These are phyloP conservation scores for Tachysurus fulvidraco DNA, from an alignment of 2,113 vertebrate species.

Conservation along the genomic window DNA sequence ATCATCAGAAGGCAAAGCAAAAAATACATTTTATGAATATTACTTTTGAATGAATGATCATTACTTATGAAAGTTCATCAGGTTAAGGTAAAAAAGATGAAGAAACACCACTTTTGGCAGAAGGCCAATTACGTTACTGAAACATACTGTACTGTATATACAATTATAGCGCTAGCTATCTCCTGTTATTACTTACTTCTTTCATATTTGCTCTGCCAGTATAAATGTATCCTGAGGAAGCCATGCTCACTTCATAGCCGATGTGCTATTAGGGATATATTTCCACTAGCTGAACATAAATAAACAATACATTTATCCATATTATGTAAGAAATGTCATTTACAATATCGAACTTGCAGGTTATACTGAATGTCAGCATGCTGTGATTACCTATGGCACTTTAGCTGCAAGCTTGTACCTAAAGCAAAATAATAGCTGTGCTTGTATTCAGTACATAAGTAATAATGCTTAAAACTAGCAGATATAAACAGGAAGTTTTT, in stretches of 20 bases:
- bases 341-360: neutral
- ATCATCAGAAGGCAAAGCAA: neutral
- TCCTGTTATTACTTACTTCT: no score
- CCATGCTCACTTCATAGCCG: no score
- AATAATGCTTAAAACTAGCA: neutral
- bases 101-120: no score
- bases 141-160: no score
- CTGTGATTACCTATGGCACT: neutral
- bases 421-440: no score
- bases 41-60: neutral
- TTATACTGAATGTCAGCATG: neutral
- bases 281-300: neutral
- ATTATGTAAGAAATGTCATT: neutral
- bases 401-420: no score
- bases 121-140: no score
- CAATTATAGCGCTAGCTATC: neutral
- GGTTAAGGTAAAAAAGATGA: no score
- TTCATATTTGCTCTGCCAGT: no score
- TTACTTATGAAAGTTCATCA: no score
- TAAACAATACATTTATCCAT: neutral
- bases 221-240: no score
- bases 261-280: neutral
- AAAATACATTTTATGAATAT: neutral
- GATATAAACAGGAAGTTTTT: neutral
- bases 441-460: no score